These are phyloP conservation scores for Ectemnius cavifrons DNA, from an alignment of 2,888 invertebrate genomes.

Conservation along the genomic window DNA sequence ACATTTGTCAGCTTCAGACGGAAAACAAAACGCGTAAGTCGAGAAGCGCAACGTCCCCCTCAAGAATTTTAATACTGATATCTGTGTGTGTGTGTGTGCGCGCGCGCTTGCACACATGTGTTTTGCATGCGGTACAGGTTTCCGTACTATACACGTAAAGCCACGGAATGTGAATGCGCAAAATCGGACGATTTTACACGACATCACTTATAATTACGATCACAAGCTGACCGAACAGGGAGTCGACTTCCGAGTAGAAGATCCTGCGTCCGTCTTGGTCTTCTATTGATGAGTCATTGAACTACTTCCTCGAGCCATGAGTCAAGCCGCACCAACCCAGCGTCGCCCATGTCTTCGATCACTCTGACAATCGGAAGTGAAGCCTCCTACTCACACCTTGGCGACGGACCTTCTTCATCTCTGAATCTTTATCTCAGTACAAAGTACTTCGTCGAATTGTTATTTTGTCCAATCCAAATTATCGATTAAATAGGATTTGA, in stretches of 20 bases:
- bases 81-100: no score
- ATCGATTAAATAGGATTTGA: not conserved
- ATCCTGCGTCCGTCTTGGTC: conserved; percentile 66
- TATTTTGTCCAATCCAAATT: conserved; percentile 14
- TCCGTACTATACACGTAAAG: conserved; percentile 73
- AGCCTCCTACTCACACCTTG: not conserved
- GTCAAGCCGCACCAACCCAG: not conserved
- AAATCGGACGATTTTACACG: conserved; percentile 70
- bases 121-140: conserved; percentile 53
- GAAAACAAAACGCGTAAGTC: conserved; percentile 71
- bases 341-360: not conserved
- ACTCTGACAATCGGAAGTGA: not conserved
- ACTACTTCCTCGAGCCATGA: no score
- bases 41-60: no score
- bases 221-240: conserved; percentile 71
- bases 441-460: not conserved
- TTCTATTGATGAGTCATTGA: conserved; percentile 54
- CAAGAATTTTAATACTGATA: no score
- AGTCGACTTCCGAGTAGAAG: conserved; percentile 75
- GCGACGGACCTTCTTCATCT: conserved; percentile 13
- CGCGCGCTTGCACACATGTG: no score
- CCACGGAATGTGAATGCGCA: conserved; percentile 72
- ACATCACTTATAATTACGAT: conserved; percentile 72
- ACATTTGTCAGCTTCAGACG: conserved; percentile 73
- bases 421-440: conserved; percentile 15